phyloP scores from a whole-genome alignment of 2,113 vertebrate genomes.

The Spheniscus mendiculus region DNA sequence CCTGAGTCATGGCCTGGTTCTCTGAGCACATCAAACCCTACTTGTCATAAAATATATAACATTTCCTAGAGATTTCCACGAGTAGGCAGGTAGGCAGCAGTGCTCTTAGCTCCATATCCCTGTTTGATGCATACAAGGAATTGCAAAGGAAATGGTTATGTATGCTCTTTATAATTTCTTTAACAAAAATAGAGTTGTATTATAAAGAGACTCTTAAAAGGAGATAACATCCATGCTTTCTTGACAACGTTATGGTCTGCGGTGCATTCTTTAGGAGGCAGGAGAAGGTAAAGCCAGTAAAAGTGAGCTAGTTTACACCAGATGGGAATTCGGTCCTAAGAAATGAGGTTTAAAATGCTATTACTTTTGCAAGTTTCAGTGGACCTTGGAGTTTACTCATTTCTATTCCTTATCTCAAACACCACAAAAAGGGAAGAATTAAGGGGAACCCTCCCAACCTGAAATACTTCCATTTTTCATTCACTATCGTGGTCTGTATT shows the following conservation, averaged over 20 bases:
- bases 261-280: not conserved
- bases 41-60: not conserved
- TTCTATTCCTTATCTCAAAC: conserved; percentile 27
- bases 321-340: not conserved
- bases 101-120: rapidly evolving
- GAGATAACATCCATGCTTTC: not conserved
- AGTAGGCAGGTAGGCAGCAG: not conserved
- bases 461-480: not conserved
- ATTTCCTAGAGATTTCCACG: not conserved
- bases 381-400: not conserved
- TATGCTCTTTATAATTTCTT: not conserved
- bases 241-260: not conserved
- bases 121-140: not conserved
- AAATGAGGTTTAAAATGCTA: conserved; percentile 11
- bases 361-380: not conserved
- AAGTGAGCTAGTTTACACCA: not conserved
- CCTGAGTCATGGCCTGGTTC: not conserved
- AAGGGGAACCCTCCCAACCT: not conserved
- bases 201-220: not conserved
- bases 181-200: not conserved
- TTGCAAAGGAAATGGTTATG: not conserved
- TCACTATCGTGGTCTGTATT: rapidly evolving
- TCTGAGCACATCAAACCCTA: not conserved
- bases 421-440: not conserved
- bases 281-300: not conserved